phyloP scores from a whole-genome alignment of 2,888 invertebrate genomes.

The Sicus ferrugineus region DNA sequence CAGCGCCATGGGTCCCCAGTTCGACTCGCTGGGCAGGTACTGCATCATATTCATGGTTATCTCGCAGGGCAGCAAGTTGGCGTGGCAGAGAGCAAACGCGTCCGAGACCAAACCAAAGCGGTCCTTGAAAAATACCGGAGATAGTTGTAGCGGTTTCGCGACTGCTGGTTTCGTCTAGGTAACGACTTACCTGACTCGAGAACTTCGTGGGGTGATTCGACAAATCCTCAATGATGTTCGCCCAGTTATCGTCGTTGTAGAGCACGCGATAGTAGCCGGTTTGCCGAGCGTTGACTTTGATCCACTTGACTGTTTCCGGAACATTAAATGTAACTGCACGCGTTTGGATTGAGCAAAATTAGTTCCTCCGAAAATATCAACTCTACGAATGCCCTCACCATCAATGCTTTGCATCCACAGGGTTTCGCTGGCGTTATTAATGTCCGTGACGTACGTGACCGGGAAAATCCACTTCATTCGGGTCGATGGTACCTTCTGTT shows the following conservation, averaged over 20 bases:
- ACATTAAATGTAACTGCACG: constrained; percentile 60
- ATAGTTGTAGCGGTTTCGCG: neutral
- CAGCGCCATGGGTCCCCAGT: constrained; percentile 63
- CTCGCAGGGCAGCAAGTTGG: constrained; percentile 63
- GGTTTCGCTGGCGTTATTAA: constrained; percentile 57
- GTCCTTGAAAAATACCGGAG: constrained; percentile 50
- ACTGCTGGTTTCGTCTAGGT: neutral
- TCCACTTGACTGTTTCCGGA: constrained; percentile 62
- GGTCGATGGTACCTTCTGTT: constrained; percentile 48
- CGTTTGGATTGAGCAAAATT: neutral
- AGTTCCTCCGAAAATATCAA: neutral
- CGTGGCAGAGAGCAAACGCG: constrained; percentile 64
- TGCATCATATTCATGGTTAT: constrained; percentile 63
- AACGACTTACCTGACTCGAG: constrained; percentile 54
- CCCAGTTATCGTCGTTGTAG: constrained; percentile 64
- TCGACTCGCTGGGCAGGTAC: constrained; percentile 62
- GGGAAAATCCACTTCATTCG: constrained; percentile 63
- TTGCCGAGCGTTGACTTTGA: constrained; percentile 63
- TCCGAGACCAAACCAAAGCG: constrained; percentile 64
- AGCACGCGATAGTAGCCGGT: constrained; percentile 63
- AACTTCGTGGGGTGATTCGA: constrained; percentile 58
- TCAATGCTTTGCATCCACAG: constrained; percentile 63
- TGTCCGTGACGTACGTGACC: constrained; percentile 61
- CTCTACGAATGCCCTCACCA: constrained; percentile 48
- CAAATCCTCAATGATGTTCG: constrained; percentile 59